phyloP scores from a whole-genome alignment of 2,113 vertebrate species.

The Spermophilus dauricus region DNA sequence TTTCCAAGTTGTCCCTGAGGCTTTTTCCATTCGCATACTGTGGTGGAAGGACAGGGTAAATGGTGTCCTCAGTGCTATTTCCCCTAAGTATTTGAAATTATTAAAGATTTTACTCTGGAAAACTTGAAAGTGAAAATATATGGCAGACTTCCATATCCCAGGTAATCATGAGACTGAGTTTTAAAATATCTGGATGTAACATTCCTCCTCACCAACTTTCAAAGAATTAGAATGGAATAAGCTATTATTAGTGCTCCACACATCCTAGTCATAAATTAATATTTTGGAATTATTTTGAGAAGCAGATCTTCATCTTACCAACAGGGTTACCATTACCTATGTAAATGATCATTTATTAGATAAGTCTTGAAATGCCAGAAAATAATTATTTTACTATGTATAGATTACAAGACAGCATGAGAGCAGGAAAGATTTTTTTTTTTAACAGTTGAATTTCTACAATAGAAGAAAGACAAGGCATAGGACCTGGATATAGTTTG shows the following conservation, averaged over 20 bases:
- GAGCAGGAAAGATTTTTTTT: not conserved
- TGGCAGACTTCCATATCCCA: not conserved
- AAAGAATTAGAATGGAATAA: not conserved
- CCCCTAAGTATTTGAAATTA: not conserved
- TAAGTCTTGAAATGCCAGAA: conserved; percentile 14
- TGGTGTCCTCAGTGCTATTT: not conserved
- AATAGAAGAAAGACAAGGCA: not conserved
- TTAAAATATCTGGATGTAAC: conserved; percentile 19
- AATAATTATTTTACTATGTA: not conserved
- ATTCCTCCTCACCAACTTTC: not conserved
- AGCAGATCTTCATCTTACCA: not conserved
- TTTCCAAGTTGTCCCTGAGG: not conserved
- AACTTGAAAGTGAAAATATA: not conserved
- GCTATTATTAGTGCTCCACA: not conserved
- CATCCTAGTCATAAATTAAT: not conserved
- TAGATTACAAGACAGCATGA: not conserved
- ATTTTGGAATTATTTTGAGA: not conserved
- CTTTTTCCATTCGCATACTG: not conserved
- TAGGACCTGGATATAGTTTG: not conserved
- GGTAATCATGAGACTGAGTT: not conserved
- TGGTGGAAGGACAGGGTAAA: not conserved
- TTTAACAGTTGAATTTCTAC: not conserved
- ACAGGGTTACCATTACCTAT: not conserved
- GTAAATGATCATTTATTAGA: not conserved
- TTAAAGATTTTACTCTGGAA: not conserved